phyloP scores from a whole-genome alignment of 2,888 invertebrate species.

The Tenthredo notha region DNA sequence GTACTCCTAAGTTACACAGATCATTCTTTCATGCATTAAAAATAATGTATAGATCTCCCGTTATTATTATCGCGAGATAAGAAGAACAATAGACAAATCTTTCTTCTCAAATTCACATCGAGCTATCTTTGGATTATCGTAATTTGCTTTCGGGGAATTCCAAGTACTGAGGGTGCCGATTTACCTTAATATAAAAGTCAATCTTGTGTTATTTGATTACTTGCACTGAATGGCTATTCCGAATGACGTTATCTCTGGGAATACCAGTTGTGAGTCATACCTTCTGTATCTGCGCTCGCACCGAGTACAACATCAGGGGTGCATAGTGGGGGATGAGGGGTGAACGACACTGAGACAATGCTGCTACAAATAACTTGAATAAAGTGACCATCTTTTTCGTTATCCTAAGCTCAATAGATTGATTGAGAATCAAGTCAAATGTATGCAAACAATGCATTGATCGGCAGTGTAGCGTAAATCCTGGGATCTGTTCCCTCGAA shows the following conservation, averaged over 20 bases:
- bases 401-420: not conserved
- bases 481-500: not conserved
- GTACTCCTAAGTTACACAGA: not conserved
- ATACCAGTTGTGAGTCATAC: slow-evolving; percentile 45
- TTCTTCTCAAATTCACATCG: not conserved
- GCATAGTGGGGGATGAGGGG: slow-evolving; percentile 40
- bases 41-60: not conserved
- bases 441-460: not conserved
- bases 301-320: slow-evolving; percentile 39
- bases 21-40: not conserved
- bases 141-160: not conserved
- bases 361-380: slow-evolving; percentile 43
- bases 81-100: not conserved
- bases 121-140: not conserved
- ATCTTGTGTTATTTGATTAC: slow-evolving; percentile 18
- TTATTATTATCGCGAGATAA: not conserved
- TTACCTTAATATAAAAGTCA: not conserved
- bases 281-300: slow-evolving; percentile 24
- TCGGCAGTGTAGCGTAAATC: not conserved
- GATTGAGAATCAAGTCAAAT: not conserved
- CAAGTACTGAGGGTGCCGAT: not conserved
- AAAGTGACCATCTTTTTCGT: slow-evolving; percentile 18
- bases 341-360: slow-evolving; percentile 48
- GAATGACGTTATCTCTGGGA: slow-evolving; percentile 43
- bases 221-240: slow-evolving; percentile 20